Conservation (phyloP, 2,888 invertebrate species). For the Lampropteryx suffumata region DNA sequence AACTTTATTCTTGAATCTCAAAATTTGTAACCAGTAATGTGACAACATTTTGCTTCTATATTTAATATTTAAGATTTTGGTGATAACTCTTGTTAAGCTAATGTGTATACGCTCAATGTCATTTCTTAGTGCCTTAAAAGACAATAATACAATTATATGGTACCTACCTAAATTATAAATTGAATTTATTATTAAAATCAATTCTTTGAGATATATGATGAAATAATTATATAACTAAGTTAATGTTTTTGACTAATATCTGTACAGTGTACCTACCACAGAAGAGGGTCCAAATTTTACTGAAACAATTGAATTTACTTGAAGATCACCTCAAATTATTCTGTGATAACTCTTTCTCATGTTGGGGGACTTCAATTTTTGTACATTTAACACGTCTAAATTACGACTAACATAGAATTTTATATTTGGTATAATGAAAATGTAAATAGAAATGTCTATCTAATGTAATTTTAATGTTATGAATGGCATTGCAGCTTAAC, state of each 20-base stretch:
- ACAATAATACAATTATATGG: constrained; percentile 33
- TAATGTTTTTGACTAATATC: constrained; percentile 11
- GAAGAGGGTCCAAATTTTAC: constrained; percentile 44
- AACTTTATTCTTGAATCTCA: constrained; percentile 51
- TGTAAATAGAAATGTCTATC: constrained; percentile 32
- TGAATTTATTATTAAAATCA: background rate
- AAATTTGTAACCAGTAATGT: constrained; percentile 53
- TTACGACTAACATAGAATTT: constrained; percentile 27
- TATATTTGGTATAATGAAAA: constrained; percentile 22
- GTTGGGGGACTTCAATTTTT: constrained; percentile 76
- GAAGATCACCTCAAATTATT: constrained; percentile 77
- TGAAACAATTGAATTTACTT: constrained; percentile 47
- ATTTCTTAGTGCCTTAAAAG: constrained; percentile 70
- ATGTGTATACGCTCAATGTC: constrained; percentile 69
- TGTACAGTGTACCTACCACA: background rate
- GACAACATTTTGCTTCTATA: constrained; percentile 43
- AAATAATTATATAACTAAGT: background rate
- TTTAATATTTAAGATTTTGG: constrained; percentile 43
- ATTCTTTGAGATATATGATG: background rate
- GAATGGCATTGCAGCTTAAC: constrained; percentile 72
- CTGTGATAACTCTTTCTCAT: constrained; percentile 80
- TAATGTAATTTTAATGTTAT: constrained; percentile 33
- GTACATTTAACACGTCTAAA: constrained; percentile 46
- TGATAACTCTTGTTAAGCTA: constrained; percentile 43
- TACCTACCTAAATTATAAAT: constrained; percentile 36